Evolutionary conservation across 2,888 invertebrate species (phyloP).

Genomic region (Nomada lathburiana): DNA sequence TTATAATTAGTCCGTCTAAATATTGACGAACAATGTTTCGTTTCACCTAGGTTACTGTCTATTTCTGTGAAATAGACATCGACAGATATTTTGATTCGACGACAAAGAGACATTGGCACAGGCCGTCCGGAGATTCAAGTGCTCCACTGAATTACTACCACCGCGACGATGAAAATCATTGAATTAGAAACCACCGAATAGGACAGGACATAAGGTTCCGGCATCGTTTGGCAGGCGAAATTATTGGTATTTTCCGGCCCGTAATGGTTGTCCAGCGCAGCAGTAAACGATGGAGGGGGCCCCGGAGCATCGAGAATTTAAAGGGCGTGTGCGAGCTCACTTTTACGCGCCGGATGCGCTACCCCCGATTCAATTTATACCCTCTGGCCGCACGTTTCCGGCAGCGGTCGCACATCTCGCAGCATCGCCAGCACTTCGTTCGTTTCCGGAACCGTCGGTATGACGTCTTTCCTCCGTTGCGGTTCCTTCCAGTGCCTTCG

Average conservation of each 20-base stretch:
- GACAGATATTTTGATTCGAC: too few species aligned
- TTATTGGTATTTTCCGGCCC: slow-evolving; percentile 81
- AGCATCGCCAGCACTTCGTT: slow-evolving; percentile 76
- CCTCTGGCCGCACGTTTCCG: slow-evolving; percentile 75
- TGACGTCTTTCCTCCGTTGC: slow-evolving; percentile 25
- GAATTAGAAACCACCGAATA: slow-evolving; percentile 13
- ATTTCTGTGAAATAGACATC: too few species aligned
- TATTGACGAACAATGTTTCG: too few species aligned
- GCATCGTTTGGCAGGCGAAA: slow-evolving; percentile 51
- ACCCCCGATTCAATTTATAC: slow-evolving; percentile 81
- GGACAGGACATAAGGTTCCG: slow-evolving; percentile 14
- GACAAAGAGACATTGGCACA: too few species aligned
- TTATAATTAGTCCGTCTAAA: too few species aligned
- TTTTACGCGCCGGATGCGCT: slow-evolving; percentile 80
- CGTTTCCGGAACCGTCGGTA: slow-evolving; percentile 70
- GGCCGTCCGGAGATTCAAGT: too few species aligned
- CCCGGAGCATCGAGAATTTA: slow-evolving; percentile 76
- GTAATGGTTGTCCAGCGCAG: slow-evolving; percentile 78
- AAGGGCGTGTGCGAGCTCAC: slow-evolving; percentile 81
- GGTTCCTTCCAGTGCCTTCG: slow-evolving; percentile 29
- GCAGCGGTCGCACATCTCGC: slow-evolving; percentile 75
- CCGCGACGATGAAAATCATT: background rate
- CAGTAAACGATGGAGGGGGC: slow-evolving; percentile 61
- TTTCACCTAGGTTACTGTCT: too few species aligned
- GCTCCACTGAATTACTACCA: too few species aligned